Conservation (phyloP, 2,113 vertebrate species). For the Phaethornis superciliosus region DNA sequence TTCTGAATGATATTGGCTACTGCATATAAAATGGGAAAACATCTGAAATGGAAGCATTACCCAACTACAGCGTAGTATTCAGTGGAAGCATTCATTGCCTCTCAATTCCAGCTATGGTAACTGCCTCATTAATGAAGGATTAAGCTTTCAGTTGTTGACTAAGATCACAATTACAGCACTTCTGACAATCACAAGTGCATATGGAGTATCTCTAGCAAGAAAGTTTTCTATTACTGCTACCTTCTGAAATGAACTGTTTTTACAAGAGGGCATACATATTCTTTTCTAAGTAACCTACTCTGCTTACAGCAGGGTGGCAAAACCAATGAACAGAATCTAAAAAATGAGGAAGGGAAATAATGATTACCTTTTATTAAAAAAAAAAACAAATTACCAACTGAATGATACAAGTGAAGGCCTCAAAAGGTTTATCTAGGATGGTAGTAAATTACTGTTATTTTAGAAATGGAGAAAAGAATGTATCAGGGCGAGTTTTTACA, state of each 20-base stretch:
- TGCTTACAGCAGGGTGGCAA: background rate
- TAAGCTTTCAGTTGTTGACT: constrained; percentile 21
- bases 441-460: background rate
- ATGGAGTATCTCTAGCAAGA: background rate
- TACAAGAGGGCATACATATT: background rate
- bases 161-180: constrained; percentile 1
- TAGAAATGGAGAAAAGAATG: background rate
- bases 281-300: background rate
- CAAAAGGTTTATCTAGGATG: background rate
- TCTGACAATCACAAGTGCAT: background rate
- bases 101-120: background rate
- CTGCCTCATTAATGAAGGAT: background rate
- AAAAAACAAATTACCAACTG: background rate
- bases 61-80: background rate
- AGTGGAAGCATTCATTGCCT: background rate
- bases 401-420: background rate
- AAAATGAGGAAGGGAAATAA: background rate
- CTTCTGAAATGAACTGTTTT: background rate
- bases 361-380: background rate
- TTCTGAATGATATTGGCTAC: background rate
- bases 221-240: background rate
- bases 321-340: background rate
- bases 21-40: background rate
- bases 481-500: background rate
- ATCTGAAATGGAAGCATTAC: background rate